These are phyloP conservation scores for Chionoecetes opilio DNA, from an alignment of 1,140 invertebrate genomes.

Conservation along the genomic window DNA sequence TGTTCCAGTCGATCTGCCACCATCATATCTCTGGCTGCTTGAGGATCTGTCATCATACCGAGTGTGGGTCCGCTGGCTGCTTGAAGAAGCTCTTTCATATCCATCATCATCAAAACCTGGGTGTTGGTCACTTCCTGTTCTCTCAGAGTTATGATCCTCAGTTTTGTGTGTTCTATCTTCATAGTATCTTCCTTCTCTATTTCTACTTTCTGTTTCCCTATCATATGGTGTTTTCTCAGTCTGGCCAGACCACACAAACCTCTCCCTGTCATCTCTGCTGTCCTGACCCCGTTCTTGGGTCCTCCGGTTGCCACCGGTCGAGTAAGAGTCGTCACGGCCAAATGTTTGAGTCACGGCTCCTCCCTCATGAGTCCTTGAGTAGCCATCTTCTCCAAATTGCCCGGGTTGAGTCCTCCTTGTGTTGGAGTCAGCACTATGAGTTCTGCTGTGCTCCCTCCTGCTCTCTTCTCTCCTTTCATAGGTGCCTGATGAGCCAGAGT, in stretches of 20 bases:
- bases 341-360: conserved; percentile 37
- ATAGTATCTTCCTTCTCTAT: background rate
- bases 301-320: background rate
- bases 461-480: conserved; percentile 42
- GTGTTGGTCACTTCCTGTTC: background rate
- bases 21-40: background rate
- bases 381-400: background rate
- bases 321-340: background rate
- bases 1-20: background rate
- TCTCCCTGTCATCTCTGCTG: background rate
- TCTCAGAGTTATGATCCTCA: background rate
- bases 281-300: background rate
- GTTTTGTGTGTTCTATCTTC: background rate
- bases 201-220: conserved; percentile 5
- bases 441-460: background rate
- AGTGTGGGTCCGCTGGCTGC: background rate
- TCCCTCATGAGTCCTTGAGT: conserved; percentile 53
- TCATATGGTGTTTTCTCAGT: background rate
- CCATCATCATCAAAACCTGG: background rate
- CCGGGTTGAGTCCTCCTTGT: conserved; percentile 43
- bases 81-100: background rate
- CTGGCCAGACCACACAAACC: background rate
- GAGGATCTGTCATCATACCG: background rate
- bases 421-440: background rate
- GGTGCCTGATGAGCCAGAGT: conserved; percentile 3